Conservation (phyloP, 2,888 invertebrate species). For the Lumbricus terrestris region DNA sequence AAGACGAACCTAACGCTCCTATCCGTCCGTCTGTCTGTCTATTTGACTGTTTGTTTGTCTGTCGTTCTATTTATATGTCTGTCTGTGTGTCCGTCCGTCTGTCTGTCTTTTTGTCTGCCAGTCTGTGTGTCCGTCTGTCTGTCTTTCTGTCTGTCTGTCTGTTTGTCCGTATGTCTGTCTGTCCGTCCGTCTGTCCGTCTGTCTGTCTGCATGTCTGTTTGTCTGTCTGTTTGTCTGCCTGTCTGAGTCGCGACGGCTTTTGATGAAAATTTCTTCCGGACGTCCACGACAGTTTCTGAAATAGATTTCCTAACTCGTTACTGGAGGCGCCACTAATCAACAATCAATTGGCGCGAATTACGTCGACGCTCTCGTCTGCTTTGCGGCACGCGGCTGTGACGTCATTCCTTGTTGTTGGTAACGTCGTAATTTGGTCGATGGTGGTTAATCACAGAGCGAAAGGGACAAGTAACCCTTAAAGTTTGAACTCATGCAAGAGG, state of each 20-base stretch:
- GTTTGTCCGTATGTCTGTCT: background rate
- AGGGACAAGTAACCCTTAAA: background rate
- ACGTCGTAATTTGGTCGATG: background rate
- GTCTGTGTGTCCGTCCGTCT: background rate
- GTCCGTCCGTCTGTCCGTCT: background rate
- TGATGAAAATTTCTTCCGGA: background rate
- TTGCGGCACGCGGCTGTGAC: background rate
- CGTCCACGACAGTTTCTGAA: background rate
- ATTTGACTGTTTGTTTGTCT: background rate
- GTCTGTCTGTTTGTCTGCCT: background rate
- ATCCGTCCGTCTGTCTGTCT: no score
- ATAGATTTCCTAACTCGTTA: background rate
- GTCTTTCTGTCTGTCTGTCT: no score
- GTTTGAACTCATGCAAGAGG: background rate
- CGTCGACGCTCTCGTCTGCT: background rate
- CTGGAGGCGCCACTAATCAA: background rate
- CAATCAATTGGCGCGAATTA: background rate
- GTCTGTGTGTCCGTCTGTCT: no score
- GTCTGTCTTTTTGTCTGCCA: background rate
- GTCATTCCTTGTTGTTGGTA: background rate
- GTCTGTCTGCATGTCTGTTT: background rate
- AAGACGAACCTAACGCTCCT: background rate
- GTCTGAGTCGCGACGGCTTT: background rate
- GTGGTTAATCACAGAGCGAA: background rate
- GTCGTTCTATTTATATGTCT: no score